These are phyloP conservation scores for Passer domesticus DNA, from an alignment of 2,113 vertebrate genomes.

Conservation along the genomic window DNA sequence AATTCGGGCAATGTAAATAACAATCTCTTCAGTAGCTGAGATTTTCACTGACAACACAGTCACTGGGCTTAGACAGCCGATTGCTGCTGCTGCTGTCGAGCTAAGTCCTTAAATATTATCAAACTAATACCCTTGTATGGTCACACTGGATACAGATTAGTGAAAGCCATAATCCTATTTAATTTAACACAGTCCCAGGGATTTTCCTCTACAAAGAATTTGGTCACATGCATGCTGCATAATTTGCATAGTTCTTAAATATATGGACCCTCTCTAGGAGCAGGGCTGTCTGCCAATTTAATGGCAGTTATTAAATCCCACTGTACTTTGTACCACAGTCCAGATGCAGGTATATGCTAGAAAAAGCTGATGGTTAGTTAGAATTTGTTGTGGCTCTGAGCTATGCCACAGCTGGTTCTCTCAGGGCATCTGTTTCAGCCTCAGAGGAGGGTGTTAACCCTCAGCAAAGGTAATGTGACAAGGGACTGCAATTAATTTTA, in stretches of 20 bases:
- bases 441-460: neutral
- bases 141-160: slow-evolving; percentile 64
- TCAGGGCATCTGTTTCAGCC: neutral
- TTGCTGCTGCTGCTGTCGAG: slow-evolving; percentile 36
- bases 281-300: slow-evolving; percentile 5
- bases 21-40: neutral
- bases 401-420: neutral
- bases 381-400: neutral
- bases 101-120: slow-evolving; percentile 57
- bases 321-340: neutral
- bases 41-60: slow-evolving; percentile 4
- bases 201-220: slow-evolving; percentile 57
- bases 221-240: slow-evolving; percentile 44
- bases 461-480: neutral
- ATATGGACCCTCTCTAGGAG: neutral
- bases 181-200: slow-evolving; percentile 62
- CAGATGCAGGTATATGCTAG: slow-evolving; percentile 27
- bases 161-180: slow-evolving; percentile 65
- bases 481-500: slow-evolving; percentile 5
- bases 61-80: slow-evolving; percentile 17
- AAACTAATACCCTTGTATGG: slow-evolving; percentile 63
- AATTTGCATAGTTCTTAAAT: slow-evolving; percentile 50
- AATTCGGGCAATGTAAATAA: neutral
- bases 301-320: slow-evolving; percentile 33
- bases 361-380: neutral